A percentile compares a stretch with the other conserved stretches of the same genome.
Evolutionary conservation across 2,113 vertebrate genomes (phyloP).

Genomic region (Morphnarchus princeps): DNA sequence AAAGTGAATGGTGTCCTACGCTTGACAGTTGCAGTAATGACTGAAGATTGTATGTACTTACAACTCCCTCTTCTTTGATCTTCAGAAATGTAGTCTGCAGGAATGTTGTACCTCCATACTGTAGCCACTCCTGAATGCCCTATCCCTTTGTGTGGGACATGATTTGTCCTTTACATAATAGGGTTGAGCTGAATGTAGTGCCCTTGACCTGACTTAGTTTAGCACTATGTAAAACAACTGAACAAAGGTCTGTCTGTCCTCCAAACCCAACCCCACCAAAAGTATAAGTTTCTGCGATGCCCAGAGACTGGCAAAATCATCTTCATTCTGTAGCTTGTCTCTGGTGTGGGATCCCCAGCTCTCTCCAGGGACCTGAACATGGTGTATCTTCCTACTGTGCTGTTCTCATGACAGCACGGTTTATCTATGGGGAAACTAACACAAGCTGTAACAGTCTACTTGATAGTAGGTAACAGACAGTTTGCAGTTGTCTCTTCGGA

Average conservation of each 20-base stretch:
- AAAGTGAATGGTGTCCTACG: background rate
- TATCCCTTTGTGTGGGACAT: background rate
- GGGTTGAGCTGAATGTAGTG: background rate
- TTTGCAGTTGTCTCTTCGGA: background rate
- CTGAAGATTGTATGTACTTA: background rate
- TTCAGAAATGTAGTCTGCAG: background rate
- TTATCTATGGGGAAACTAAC: background rate
- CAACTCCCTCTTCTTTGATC: background rate
- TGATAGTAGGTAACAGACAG: background rate
- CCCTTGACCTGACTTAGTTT: background rate
- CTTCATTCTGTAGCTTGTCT: background rate
- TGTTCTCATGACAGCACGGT: background rate
- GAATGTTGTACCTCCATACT: rapidly evolving
- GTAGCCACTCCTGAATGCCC: background rate
- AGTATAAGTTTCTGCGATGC: background rate
- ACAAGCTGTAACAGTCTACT: background rate
- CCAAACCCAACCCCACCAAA: background rate
- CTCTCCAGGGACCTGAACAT: background rate
- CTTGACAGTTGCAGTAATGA: background rate
- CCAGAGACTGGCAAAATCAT: background rate
- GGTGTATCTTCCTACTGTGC: background rate
- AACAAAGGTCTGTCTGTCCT: background rate
- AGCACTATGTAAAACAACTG: background rate
- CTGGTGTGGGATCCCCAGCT: background rate
- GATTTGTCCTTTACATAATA: background rate